Conservation (phyloP, 2,113 vertebrate genomes). For the Lathamus discolor region DNA sequence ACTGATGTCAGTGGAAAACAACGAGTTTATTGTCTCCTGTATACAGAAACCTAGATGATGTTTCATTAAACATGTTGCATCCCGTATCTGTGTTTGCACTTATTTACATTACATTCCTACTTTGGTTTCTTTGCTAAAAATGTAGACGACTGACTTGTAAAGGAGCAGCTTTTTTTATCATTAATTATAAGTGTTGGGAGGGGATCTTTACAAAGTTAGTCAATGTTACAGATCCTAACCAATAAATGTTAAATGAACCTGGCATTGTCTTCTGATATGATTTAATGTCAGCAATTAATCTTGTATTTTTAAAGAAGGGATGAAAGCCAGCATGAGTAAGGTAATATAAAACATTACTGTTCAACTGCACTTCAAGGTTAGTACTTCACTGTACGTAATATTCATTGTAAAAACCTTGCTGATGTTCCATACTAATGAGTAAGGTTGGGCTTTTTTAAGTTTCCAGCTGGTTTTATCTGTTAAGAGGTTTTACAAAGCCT, state of each 20-base stretch:
- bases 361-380: constrained; percentile 50
- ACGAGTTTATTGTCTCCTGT: neutral
- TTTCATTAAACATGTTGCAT: neutral
- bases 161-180: neutral
- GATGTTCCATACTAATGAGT: constrained; percentile 47
- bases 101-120: neutral
- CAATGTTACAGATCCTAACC: constrained; percentile 4
- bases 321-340: constrained; percentile 51
- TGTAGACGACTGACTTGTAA: neutral
- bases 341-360: constrained; percentile 43
- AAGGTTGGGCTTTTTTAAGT: neutral
- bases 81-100: neutral
- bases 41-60: neutral
- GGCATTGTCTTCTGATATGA: constrained; percentile 49
- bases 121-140: neutral
- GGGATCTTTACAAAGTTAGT: constrained; percentile 36
- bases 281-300: constrained; percentile 57
- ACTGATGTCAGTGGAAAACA: neutral
- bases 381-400: constrained; percentile 25
- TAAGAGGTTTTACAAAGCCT: neutral
- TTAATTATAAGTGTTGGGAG: constrained; percentile 45
- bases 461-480: constrained; percentile 29
- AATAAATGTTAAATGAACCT: constrained; percentile 61
- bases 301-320: constrained; percentile 46
- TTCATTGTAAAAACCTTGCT: constrained; percentile 34